A percentile compares a stretch with the other conserved stretches of the same genome.
Evolutionary conservation across 2,113 vertebrate genomes (phyloP).

Genomic region (Pachyramphus minor): DNA sequence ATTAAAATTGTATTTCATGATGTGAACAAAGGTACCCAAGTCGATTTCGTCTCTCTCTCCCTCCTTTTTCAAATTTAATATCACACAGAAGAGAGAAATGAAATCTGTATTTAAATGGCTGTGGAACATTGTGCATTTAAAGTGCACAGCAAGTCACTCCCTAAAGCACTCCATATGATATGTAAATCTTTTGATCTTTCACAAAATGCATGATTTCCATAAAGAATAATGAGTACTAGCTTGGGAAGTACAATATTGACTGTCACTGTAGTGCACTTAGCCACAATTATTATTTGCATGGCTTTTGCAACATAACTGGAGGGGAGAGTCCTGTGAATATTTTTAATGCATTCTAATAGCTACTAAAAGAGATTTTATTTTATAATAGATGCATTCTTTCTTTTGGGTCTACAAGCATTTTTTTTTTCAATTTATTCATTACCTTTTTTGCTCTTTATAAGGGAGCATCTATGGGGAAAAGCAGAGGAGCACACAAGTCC

Average conservation of each 20-base stretch:
- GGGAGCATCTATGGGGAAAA: not conserved
- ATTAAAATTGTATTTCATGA: constrained; percentile 67
- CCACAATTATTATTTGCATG: constrained; percentile 76
- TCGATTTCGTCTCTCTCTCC: constrained; percentile 51
- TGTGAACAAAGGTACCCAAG: constrained; percentile 61
- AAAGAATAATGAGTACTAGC: constrained; percentile 77
- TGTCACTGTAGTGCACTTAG: constrained; percentile 72
- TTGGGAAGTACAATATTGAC: constrained; percentile 78
- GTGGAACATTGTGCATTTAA: constrained; percentile 73
- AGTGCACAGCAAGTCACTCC: constrained; percentile 79
- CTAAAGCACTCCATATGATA: constrained; percentile 80
- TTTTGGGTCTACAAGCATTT: constrained; percentile 44
- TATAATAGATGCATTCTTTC: constrained; percentile 67
- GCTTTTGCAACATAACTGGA: constrained; percentile 72
- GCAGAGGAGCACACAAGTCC: not conserved
- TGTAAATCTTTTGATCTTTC: constrained; percentile 83
- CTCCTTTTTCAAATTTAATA: constrained; percentile 52
- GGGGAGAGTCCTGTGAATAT: constrained; percentile 70
- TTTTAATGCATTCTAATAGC: constrained; percentile 71
- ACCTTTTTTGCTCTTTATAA: not conserved
- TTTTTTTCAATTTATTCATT: constrained; percentile 58
- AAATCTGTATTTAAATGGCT: constrained; percentile 75
- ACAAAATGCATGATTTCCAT: constrained; percentile 76
- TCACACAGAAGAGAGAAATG: constrained; percentile 65
- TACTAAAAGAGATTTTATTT: constrained; percentile 73